These are phyloP conservation scores for Cheilosia vulpina DNA, from an alignment of 2,888 invertebrate genomes.

Conservation along the genomic window DNA sequence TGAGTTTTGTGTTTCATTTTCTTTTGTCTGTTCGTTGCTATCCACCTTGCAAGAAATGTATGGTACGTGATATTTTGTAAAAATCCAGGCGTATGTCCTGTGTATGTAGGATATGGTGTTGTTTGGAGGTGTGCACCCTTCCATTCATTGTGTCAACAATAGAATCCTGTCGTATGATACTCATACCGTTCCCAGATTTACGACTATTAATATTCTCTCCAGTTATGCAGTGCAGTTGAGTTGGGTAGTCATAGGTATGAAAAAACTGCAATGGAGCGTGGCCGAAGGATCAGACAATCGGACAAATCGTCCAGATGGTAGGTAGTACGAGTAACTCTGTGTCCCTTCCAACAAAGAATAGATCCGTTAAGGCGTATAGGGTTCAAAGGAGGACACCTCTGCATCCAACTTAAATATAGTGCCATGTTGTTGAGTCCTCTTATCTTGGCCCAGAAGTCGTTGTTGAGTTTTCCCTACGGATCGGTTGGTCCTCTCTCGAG, in stretches of 20 bases:
- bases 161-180: conserved; percentile 21
- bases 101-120: background rate
- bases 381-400: background rate
- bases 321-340: too few species aligned
- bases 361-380: background rate
- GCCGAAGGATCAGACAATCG: too few species aligned
- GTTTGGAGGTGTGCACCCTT: background rate
- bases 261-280: background rate
- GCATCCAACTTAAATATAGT: conserved; percentile 15
- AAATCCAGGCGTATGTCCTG: conserved; percentile 10
- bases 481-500: conserved; percentile 13
- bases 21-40: background rate
- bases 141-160: conserved; percentile 29
- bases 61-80: conserved; percentile 38
- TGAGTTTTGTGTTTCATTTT: conserved; percentile 26
- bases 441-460: conserved; percentile 48
- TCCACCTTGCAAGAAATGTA: conserved; percentile 21
- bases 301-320: too few species aligned
- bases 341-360: background rate
- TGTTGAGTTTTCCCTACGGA: conserved; percentile 8
- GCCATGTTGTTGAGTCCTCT: conserved; percentile 32
- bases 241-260: background rate
- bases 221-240: background rate
- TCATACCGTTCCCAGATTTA: conserved; percentile 24
- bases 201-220: conserved; percentile 26